Evolutionary conservation across 1,140 invertebrate genomes (phyloP).

Genomic region (Monochamus saltuarius): DNA sequence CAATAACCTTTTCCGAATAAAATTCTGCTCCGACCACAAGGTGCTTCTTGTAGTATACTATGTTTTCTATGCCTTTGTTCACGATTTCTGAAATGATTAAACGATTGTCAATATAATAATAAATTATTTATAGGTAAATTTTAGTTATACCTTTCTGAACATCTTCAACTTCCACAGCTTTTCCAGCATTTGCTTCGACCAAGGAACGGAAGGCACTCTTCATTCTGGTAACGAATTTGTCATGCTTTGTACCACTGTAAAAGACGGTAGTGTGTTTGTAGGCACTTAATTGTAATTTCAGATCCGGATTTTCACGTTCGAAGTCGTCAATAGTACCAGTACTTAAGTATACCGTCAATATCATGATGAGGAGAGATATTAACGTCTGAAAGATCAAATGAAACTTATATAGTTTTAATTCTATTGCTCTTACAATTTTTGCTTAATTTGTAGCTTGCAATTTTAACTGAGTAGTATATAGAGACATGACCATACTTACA

Average conservation of each 20-base stretch:
- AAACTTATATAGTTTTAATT: not conserved
- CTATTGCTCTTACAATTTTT: too few species aligned
- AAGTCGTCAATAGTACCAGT: constrained; percentile 12
- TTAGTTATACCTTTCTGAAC: constrained; percentile 29
- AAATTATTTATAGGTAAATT: too few species aligned
- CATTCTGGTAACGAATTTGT: constrained; percentile 14
- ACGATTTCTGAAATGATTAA: constrained; percentile 45
- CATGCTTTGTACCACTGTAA: constrained; percentile 24
- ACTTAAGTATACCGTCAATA: constrained; percentile 32
- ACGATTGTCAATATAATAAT: too few species aligned
- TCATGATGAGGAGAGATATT: constrained; percentile 26
- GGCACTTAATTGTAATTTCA: constrained; percentile 31
- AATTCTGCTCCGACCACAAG: constrained; percentile 49
- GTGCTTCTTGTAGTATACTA: constrained; percentile 42
- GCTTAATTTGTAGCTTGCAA: too few species aligned
- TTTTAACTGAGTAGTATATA: too few species aligned
- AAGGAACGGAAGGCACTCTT: constrained; percentile 24
- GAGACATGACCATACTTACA: constrained; percentile 24
- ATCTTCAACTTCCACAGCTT: constrained; percentile 25
- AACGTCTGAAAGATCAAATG: constrained; percentile 24
- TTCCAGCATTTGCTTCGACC: constrained; percentile 23
- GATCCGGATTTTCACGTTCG: constrained; percentile 19
- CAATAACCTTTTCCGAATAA: constrained; percentile 33
- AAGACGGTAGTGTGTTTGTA: constrained; percentile 39
- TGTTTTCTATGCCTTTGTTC: constrained; percentile 37